A percentile compares a stretch with the other conserved stretches of the same genome.
Evolutionary conservation across 2,797 vertebrate species (phyloP).

Genomic region (Leuciscus waleckii): DNA sequence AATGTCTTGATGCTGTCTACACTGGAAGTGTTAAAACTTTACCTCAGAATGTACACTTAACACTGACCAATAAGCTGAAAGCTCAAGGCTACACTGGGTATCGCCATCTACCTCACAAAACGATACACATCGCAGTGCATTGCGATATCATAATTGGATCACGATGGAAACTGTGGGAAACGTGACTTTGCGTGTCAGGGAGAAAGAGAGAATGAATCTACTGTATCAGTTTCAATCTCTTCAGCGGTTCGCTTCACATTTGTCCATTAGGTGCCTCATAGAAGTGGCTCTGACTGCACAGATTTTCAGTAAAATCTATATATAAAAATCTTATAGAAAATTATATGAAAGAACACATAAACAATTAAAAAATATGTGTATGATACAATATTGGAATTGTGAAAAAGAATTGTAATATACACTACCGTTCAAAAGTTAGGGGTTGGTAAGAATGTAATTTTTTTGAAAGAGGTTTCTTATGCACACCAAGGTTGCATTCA

Average conservation of each 20-base stretch:
- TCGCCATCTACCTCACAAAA: constrained; percentile 16
- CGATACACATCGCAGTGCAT: constrained; percentile 18
- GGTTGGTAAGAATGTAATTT: background rate
- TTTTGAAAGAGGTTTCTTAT: background rate
- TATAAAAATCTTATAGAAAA: background rate
- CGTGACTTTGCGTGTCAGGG: background rate
- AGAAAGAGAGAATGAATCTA: constrained; percentile 15
- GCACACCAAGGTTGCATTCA: background rate
- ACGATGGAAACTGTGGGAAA: constrained; percentile 26
- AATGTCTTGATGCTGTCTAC: constrained; percentile 15
- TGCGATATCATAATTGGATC: constrained; percentile 41
- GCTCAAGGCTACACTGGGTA: constrained; percentile 3
- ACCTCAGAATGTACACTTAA: constrained; percentile 2
- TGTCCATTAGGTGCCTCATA: background rate
- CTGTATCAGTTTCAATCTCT: constrained; percentile 36
- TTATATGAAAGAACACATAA: background rate
- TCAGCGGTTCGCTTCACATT: constrained; percentile 16
- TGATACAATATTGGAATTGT: background rate
- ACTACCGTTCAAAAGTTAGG: too few species aligned
- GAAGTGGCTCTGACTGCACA: constrained; percentile 20
- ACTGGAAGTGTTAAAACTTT: background rate
- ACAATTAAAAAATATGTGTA: background rate
- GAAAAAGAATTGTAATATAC: background rate
- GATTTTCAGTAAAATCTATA: background rate
- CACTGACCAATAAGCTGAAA: constrained; percentile 14